phyloP scores from a whole-genome alignment of 2,888 invertebrate genomes.

The Melipona beecheii region DNA sequence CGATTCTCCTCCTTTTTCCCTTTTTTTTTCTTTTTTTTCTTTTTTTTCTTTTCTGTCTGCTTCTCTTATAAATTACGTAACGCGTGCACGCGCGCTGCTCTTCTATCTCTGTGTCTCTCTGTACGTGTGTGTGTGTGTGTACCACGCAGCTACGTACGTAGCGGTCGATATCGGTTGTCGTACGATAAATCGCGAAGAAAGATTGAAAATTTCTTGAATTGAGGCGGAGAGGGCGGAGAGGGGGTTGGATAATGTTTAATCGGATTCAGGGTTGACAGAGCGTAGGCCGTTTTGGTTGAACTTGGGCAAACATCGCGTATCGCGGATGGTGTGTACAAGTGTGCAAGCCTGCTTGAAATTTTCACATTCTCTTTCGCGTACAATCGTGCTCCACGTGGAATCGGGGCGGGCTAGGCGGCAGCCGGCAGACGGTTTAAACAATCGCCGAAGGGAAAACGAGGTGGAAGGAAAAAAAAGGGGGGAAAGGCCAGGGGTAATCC shows the following conservation, averaged over 20 bases:
- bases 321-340: conserved; percentile 67
- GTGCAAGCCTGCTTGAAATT: conserved; percentile 69
- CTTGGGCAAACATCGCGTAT: conserved; percentile 66
- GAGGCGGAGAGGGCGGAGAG: background rate
- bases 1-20: too few relatives aligned
- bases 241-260: conserved; percentile 55
- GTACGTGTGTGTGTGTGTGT: too few relatives aligned
- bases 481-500: conserved; percentile 57
- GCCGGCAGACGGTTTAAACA: conserved; percentile 70
- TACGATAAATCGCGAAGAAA: conserved; percentile 37
- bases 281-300: conserved; percentile 63
- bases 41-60: too few relatives aligned
- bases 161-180: background rate
- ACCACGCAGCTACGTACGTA: background rate
- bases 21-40: too few relatives aligned
- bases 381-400: conserved; percentile 63
- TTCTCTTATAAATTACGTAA: background rate
- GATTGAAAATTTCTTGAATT: conserved; percentile 54
- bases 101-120: background rate
- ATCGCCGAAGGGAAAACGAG: conserved; percentile 71
- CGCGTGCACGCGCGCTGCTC: background rate
- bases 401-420: conserved; percentile 53
- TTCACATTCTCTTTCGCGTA: conserved; percentile 64
- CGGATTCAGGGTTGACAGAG: conserved; percentile 58
- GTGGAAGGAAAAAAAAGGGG: conserved; percentile 54